Evolutionary conservation across 2,888 invertebrate species (phyloP), one percentile per base, ranked within the genome.

Genomic region (Uropetala carovei): DNA sequence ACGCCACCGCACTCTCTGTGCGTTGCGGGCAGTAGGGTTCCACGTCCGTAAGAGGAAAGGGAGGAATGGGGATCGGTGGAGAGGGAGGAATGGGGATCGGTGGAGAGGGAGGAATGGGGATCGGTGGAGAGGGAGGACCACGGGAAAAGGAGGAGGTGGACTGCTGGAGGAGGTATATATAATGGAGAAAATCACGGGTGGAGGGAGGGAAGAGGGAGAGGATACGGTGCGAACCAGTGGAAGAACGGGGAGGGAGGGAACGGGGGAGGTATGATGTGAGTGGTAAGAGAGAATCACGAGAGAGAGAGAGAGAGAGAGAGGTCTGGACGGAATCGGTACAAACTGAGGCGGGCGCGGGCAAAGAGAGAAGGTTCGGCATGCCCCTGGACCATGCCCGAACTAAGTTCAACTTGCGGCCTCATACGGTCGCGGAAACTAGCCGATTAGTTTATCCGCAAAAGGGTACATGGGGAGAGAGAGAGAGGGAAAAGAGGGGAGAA

Each of bases 391-490:
- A 89, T 64, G 89, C 89, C 64, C 89, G 30, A 89, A 89, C 89
- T 89, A 64, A 68, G 89, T 89, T 89, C 89, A 89, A 89, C 89
- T 89, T 89, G 89, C 89, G 89, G 89, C 89, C 64, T 89, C 68
- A 43, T 89, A 64, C 64, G 89, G 89, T 89, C 89, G 64, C 89
- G 89, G 89, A 89, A 89, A 89, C 89, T 89, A 89, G 60, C 89
- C 89, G 89, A 89, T 89, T 89, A 89, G 89, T 89, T 89, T 89
- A 89, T 89, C 89, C 89, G 89, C 89, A 89, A 89, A 89, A 89
- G 89, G 89, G 89, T 89, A 89, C 89, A 89, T 64, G 89, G 43
- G 60, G 86, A 68, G 92, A 92, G 92, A 85, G 84, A 60, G 84
- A 81, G 91, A 58, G 85, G 59, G 92, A 58, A 59, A 60, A 58